Percentiles rank a stretch among this genome's conserved stretches.
Conservation (phyloP, 2,797 vertebrate species). For the Vultur gryphus region DNA sequence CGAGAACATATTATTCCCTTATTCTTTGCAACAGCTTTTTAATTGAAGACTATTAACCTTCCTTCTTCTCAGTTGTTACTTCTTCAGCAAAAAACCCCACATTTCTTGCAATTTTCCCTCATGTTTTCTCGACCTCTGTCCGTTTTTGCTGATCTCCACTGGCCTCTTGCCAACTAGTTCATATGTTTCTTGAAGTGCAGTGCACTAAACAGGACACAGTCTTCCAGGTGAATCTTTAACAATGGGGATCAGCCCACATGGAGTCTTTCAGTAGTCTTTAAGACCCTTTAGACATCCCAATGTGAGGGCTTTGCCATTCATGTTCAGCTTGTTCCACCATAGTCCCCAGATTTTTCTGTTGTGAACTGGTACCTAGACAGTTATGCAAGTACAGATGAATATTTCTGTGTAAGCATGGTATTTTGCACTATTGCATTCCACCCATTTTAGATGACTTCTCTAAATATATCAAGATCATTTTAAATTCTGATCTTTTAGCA, state of each 20-base stretch:
- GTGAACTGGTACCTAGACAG: neutral
- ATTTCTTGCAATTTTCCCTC: neutral
- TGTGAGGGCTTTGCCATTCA: neutral
- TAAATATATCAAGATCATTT: neutral
- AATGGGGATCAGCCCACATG: neutral
- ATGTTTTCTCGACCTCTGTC: neutral
- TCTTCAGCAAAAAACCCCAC: neutral
- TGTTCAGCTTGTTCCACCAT: neutral
- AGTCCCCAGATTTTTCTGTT: neutral
- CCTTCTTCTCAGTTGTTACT: neutral
- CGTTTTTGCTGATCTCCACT: neutral
- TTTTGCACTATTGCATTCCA: neutral
- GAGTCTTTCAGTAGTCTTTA: neutral
- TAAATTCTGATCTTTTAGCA: neutral
- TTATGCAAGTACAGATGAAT: neutral
- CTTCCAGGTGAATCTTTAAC: neutral
- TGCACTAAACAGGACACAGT: neutral
- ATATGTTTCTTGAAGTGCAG: neutral
- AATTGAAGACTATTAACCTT: neutral
- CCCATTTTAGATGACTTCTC: neutral
- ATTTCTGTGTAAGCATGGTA: neutral
- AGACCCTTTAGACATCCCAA: neutral
- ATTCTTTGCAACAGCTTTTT: neutral
- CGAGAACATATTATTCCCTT: neutral
- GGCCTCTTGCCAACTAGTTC: neutral